Evolutionary conservation across 2,113 vertebrate species (phyloP).

Genomic region (Caloenas nicobarica): DNA sequence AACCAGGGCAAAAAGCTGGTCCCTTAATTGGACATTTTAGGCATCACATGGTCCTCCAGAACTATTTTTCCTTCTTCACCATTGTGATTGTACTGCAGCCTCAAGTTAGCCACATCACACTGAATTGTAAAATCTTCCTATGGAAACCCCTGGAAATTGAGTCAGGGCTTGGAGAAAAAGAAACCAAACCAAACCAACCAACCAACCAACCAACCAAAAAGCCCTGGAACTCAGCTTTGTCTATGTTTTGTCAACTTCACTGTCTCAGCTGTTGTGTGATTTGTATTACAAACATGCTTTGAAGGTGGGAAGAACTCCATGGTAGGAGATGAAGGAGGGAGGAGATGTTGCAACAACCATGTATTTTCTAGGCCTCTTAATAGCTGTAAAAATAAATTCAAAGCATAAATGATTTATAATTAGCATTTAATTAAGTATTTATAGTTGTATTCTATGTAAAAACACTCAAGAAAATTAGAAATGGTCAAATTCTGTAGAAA

Average conservation of each 20-base stretch:
- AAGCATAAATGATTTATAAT: neutral
- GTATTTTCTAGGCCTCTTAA: neutral
- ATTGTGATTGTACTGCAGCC: neutral
- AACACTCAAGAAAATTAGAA: neutral
- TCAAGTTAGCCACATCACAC: neutral
- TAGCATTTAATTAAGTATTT: neutral
- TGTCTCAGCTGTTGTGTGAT: neutral
- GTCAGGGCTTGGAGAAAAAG: neutral
- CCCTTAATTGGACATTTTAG: neutral
- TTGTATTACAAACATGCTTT: neutral
- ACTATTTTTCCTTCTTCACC: neutral
- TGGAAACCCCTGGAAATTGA: neutral
- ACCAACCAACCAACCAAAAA: neutral
- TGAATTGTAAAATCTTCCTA: neutral
- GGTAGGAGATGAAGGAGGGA: fast-evolving
- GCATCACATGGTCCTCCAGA: neutral
- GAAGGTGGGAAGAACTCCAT: neutral
- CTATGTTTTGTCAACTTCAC: neutral
- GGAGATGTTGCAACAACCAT: fast-evolving
- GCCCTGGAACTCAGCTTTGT: neutral
- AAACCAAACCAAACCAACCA: neutral
- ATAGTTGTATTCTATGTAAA: neutral
- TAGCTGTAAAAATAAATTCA: neutral
- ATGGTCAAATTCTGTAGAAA: neutral
- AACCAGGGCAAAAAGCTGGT: neutral